Percentiles rank a stretch among this genome's conserved stretches.
These are phyloP conservation scores for Myzus persicae DNA, from an alignment of 1,140 invertebrate genomes.

Conservation along the genomic window DNA sequence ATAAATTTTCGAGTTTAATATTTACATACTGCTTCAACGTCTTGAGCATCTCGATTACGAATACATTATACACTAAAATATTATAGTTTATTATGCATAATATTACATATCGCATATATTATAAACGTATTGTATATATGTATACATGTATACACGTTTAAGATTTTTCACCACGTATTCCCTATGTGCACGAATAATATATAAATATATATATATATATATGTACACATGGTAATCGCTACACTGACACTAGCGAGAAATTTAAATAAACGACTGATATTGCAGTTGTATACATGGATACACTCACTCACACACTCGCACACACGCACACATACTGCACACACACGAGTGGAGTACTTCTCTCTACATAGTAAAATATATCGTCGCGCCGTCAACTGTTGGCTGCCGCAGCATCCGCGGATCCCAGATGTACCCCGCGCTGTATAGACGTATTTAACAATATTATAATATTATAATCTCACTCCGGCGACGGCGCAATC, in stretches of 20 bases:
- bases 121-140: not conserved
- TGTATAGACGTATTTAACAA: not conserved
- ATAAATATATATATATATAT: not conserved
- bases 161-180: not conserved
- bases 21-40: not conserved
- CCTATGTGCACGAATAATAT: not conserved
- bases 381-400: not conserved
- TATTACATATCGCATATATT: not conserved
- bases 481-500: not conserved
- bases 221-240: not conserved
- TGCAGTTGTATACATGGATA: not conserved
- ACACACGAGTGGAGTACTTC: too few species aligned
- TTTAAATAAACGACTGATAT: constrained; percentile 29
- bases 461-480: constrained; percentile 20
- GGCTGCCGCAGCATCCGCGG: not conserved
- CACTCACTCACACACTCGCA: not conserved
- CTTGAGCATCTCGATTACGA: not conserved
- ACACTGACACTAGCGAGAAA: not conserved
- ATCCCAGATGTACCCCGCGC: not conserved
- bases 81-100: not conserved
- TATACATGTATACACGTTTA: not conserved
- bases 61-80: not conserved
- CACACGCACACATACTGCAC: too few species aligned
- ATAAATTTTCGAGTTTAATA: too few species aligned
- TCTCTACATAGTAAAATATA: constrained; percentile 14